Conservation (phyloP, 2,113 vertebrate species). For the Cyanoramphus novaezelandiae region DNA sequence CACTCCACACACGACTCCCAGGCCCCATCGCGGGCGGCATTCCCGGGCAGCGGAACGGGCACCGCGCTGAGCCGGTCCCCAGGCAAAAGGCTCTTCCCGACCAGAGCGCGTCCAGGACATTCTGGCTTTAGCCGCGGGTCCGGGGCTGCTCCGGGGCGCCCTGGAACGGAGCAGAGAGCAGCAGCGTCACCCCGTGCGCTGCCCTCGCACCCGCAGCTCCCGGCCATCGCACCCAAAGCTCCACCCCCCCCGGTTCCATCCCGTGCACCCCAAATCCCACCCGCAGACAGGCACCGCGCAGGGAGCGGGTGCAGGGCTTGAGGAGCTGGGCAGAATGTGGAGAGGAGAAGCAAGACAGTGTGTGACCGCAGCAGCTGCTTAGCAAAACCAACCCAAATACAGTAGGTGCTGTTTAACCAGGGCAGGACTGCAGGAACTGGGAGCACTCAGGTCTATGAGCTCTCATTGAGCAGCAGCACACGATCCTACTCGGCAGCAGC, state of each 20-base stretch:
- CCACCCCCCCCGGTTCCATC: not conserved
- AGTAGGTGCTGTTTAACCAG: not conserved
- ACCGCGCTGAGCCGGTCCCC: fast-evolving
- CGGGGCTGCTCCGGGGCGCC: not conserved
- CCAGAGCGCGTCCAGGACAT: fast-evolving
- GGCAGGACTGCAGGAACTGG: not conserved
- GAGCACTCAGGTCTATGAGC: fast-evolving
- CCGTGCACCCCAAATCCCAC: not conserved
- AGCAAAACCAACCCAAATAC: too few species aligned
- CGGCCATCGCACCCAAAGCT: not conserved
- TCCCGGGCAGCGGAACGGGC: fast-evolving
- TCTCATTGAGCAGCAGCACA: not conserved
- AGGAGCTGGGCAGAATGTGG: not conserved
- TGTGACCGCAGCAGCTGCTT: not conserved
- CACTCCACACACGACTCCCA: fast-evolving
- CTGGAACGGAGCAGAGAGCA: not conserved
- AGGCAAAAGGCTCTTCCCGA: not conserved
- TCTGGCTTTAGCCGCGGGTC: not conserved
- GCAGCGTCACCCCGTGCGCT: not conserved
- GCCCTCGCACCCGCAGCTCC: not conserved
- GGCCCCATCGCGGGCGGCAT: fast-evolving
- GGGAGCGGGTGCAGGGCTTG: too few species aligned
- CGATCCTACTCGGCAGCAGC: fast-evolving
- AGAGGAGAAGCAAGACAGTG: not conserved
- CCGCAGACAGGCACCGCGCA: fast-evolving